A percentile compares a stretch with the other conserved stretches of the same genome.
Conservation (phyloP, 2,888 invertebrate genomes). For the Smittia sp. region DNA sequence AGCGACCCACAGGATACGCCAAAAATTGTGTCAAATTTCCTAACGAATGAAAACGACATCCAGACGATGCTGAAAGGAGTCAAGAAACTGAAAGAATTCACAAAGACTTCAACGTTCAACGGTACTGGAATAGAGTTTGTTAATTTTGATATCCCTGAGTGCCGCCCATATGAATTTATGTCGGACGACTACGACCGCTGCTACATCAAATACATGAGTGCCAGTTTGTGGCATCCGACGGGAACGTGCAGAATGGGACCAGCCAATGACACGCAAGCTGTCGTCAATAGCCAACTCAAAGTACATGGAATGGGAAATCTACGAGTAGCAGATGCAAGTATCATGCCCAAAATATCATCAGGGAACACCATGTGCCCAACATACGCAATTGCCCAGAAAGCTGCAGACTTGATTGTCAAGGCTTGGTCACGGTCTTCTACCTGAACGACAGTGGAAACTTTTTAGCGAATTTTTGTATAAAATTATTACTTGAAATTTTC, state of each 20-base stretch:
- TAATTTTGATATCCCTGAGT: background rate
- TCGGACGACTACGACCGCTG: background rate
- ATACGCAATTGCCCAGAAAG: conserved; percentile 64
- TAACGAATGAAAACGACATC: conserved; percentile 62
- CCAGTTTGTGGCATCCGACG: conserved; percentile 68
- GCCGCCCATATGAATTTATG: background rate
- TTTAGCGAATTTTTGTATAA: too few species aligned
- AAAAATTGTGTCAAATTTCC: conserved; percentile 71
- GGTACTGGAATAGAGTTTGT: too few species aligned
- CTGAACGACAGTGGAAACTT: too few species aligned
- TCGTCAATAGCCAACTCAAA: conserved; percentile 48
- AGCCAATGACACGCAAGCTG: conserved; percentile 46
- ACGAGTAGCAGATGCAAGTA: conserved; percentile 76
- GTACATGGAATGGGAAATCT: conserved; percentile 56
- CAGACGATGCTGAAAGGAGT: conserved; percentile 63
- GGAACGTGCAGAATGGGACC: conserved; percentile 74
- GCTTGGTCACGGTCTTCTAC: too few species aligned
- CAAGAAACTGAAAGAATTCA: conserved; percentile 57
- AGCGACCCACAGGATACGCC: conserved; percentile 62
- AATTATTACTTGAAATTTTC: too few species aligned
- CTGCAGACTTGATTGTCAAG: conserved; percentile 50
- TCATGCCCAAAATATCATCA: conserved; percentile 73
- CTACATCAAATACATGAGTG: conserved; percentile 55
- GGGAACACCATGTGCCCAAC: conserved; percentile 72
- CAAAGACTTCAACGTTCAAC: conserved; percentile 59